These are phyloP conservation scores for Ascidia mentula DNA, from an alignment of 23 tunicate genomes.

Conservation along the genomic window DNA sequence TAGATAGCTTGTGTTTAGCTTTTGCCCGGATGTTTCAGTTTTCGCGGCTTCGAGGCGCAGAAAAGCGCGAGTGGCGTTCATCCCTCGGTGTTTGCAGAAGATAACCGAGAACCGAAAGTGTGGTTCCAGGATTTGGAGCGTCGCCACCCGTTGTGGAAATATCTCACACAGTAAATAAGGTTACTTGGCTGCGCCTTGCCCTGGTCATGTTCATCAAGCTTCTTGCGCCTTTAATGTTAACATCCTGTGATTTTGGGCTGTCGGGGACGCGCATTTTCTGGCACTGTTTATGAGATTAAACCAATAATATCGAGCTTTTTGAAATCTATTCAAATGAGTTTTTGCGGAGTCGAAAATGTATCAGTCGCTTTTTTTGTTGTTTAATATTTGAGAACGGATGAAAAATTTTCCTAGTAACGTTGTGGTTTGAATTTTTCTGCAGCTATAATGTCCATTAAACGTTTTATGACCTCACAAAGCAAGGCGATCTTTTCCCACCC, in stretches of 20 bases:
- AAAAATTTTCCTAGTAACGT: too few species aligned
- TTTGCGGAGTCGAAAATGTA: too few species aligned
- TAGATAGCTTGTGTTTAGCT: background rate
- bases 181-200: background rate
- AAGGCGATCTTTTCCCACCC: background rate
- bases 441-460: too few species aligned
- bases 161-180: background rate
- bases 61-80: background rate
- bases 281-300: too few species aligned
- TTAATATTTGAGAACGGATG: too few species aligned
- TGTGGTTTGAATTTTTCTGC: too few species aligned
- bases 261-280: too few species aligned
- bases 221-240: too few species aligned
- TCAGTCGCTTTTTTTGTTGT: too few species aligned
- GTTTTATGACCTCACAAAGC: background rate
- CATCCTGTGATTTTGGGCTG: too few species aligned
- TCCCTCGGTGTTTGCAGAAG: background rate
- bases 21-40: constrained; percentile 9
- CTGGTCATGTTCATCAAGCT: background rate
- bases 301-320: too few species aligned
- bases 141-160: background rate
- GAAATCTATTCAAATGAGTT: too few species aligned
- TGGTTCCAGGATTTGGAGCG: background rate
- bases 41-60: background rate
- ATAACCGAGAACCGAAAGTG: background rate